Evolutionary conservation across 2,797 vertebrate genomes (phyloP).

Genomic region (Nasua narica): DNA sequence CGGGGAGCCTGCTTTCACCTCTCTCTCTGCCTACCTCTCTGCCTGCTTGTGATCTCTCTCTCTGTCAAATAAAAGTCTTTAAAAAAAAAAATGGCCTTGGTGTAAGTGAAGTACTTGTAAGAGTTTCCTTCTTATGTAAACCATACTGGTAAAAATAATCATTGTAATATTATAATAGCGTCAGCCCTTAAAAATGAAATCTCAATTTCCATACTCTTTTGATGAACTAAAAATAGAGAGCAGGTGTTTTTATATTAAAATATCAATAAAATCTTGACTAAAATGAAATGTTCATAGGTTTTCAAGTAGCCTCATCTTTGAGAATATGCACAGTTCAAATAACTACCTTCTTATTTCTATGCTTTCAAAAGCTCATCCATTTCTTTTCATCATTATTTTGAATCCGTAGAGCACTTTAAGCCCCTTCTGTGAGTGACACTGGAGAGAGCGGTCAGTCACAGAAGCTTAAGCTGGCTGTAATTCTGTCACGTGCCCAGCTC

Average conservation of each 20-base stretch:
- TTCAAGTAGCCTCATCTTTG: background rate
- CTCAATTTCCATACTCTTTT: background rate
- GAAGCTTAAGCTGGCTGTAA: background rate
- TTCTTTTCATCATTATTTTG: background rate
- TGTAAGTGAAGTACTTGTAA: background rate
- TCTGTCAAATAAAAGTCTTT: too few relatives aligned
- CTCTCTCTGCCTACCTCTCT: too few relatives aligned
- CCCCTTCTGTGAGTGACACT: background rate
- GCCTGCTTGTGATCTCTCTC: too few relatives aligned
- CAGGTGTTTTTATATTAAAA: background rate
- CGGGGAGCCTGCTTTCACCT: too few relatives aligned
- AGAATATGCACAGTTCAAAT: background rate
- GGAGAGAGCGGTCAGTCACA: background rate
- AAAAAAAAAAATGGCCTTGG: background rate
- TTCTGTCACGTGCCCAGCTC: background rate
- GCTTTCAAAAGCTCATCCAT: background rate
- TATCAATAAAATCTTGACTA: background rate
- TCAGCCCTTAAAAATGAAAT: background rate
- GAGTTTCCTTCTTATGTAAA: background rate
- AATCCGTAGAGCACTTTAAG: background rate
- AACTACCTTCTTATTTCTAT: background rate
- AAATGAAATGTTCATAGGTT: background rate
- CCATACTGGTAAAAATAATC: background rate
- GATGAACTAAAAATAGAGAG: background rate
- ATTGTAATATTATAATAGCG: background rate